Percentiles rank a stretch among this genome's conserved stretches.
These are phyloP conservation scores for Diorhabda carinulata DNA, from an alignment of 1,140 invertebrate species.

Conservation along the genomic window DNA sequence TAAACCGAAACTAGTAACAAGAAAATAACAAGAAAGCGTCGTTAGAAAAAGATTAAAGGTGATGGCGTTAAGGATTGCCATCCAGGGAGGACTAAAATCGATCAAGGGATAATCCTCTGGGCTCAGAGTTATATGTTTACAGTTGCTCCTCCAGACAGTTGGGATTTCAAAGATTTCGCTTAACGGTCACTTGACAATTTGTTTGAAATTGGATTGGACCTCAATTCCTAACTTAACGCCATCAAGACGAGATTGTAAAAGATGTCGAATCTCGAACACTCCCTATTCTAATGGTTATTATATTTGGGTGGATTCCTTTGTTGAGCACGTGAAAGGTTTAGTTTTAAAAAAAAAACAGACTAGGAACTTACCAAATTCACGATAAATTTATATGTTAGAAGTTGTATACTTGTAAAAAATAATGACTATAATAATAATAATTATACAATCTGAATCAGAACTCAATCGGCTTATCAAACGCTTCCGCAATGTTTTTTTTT, in stretches of 20 bases:
- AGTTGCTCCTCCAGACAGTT: slow-evolving; percentile 27
- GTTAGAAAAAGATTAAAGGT: slow-evolving; percentile 21
- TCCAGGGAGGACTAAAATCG: slow-evolving; percentile 29
- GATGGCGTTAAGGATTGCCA: slow-evolving; percentile 21
- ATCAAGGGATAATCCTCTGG: slow-evolving; percentile 33
- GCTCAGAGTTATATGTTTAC: slow-evolving; percentile 37
- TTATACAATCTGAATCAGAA: no score
- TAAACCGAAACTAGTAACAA: not conserved
- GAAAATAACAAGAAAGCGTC: slow-evolving; percentile 9
- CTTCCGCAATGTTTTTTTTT: no score
- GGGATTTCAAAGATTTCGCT: slow-evolving; percentile 32
- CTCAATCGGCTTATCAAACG: no score
- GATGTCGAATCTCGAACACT: not conserved
- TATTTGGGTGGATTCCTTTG: not conserved
- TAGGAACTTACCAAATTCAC: no score
- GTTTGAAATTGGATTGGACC: slow-evolving; percentile 32
- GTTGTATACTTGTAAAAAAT: no score
- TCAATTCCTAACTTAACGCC: slow-evolving; percentile 12
- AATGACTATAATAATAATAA: no score
- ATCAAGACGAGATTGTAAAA: slow-evolving; percentile 17
- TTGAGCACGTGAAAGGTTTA: not conserved
- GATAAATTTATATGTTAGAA: no score
- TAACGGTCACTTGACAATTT: slow-evolving; percentile 36
- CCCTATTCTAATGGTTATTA: slow-evolving; percentile 11
- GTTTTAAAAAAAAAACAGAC: no score